phyloP scores from a whole-genome alignment of 1,140 invertebrate species.

The Berghia stephanieae region DNA sequence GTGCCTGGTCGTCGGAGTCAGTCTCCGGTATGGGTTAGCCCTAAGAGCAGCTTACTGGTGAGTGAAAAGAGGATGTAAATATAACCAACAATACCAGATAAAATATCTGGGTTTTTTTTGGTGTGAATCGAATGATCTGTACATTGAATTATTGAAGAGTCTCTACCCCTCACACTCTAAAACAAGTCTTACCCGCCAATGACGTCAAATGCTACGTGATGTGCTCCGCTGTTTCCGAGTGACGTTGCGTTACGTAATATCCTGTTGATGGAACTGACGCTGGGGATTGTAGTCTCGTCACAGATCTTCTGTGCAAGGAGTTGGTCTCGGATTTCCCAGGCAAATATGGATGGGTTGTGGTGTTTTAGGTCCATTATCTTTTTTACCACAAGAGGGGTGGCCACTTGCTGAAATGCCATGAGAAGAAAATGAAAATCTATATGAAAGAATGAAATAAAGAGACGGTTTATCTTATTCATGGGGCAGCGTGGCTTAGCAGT shows the following conservation, averaged over 20 bases:
- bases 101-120: no score
- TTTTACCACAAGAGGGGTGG: conserved; percentile 96
- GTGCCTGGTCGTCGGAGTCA: no score
- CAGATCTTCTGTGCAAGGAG: conserved; percentile 96
- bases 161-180: background rate
- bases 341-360: conserved; percentile 99
- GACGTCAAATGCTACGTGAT: conserved; percentile 6
- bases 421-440: no score
- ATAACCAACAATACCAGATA: no score
- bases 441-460: no score
- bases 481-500: no score
- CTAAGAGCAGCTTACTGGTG: no score
- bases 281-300: conserved; percentile 98
- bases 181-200: conserved; percentile 4
- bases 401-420: conserved; percentile 81
- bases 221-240: background rate
- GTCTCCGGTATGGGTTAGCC: no score
- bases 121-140: background rate
- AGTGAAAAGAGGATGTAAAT: no score
- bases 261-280: conserved; percentile 96
- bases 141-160: background rate
- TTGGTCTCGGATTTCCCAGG: conserved; percentile 98
- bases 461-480: no score
- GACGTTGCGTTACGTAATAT: conserved; percentile 79
- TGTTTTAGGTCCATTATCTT: conserved; percentile 98